A percentile compares a stretch with the other conserved stretches of the same genome.
Conservation (phyloP, 2,797 vertebrate genomes). For the Enteromius thamalakanensis region DNA sequence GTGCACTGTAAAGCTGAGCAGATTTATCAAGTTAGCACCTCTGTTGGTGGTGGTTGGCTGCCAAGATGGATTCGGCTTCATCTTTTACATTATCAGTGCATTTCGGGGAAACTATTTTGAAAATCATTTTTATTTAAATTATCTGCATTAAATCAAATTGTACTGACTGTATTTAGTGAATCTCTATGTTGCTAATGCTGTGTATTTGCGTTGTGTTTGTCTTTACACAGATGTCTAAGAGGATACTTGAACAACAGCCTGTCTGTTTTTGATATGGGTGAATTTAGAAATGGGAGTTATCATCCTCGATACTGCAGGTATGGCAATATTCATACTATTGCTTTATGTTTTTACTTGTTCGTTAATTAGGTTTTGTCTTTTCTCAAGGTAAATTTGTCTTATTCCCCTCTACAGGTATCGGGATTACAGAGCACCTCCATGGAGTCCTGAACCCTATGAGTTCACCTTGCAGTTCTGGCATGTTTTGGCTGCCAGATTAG, state of each 20-base stretch:
- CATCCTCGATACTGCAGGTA: slow-evolving; percentile 88
- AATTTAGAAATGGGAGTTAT: slow-evolving; percentile 78
- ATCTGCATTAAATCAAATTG: not conserved
- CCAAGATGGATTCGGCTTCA: not conserved
- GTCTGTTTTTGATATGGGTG: slow-evolving; percentile 91
- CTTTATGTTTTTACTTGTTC: not conserved
- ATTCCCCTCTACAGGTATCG: slow-evolving; percentile 81
- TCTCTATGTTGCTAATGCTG: not conserved
- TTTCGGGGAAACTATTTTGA: not conserved
- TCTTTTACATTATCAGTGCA: not conserved
- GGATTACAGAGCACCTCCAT: slow-evolving; percentile 94
- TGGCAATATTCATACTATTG: not conserved
- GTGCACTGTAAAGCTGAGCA: not conserved
- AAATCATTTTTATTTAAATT: not conserved
- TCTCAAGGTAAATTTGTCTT: not conserved
- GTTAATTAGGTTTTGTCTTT: not conserved
- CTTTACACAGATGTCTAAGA: slow-evolving; percentile 84
- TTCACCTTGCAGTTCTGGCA: slow-evolving; percentile 99
- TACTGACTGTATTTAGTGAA: not conserved
- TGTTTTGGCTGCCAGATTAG: slow-evolving; percentile 92
- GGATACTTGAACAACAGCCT: slow-evolving; percentile 98
- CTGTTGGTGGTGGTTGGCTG: not conserved
- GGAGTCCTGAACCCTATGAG: slow-evolving; percentile 90
- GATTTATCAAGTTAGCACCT: not conserved
- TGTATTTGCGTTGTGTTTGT: not conserved